A percentile compares a stretch with the other conserved stretches of the same genome.
Conservation (phyloP, 2,888 invertebrate species). For the Drosophila tripunctata region DNA sequence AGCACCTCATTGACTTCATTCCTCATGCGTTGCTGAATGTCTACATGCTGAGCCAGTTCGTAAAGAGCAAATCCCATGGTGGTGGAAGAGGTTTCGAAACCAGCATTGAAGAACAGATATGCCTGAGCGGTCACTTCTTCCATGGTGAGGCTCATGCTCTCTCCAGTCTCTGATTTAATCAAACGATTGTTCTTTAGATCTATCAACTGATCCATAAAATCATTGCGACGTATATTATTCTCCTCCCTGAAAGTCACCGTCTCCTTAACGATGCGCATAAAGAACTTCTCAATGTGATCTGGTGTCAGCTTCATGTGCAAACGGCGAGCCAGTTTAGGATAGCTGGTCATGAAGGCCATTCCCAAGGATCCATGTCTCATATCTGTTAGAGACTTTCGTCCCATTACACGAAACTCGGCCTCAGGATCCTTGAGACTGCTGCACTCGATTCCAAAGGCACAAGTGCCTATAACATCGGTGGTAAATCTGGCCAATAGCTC, state of each 20-base stretch:
- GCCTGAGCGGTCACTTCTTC: conserved; percentile 85
- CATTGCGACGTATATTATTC: conserved; percentile 80
- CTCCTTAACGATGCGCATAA: conserved; percentile 77
- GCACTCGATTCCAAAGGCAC: conserved; percentile 84
- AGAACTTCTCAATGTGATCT: conserved; percentile 67
- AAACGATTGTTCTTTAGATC: conserved; percentile 69
- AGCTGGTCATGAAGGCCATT: conserved; percentile 34
- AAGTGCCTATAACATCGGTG: conserved; percentile 85
- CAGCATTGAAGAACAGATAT: conserved; percentile 85
- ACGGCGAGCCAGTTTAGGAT: conserved; percentile 55
- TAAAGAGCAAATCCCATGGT: conserved; percentile 85
- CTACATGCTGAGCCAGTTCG: conserved; percentile 84
- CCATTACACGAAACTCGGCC: conserved; percentile 80
- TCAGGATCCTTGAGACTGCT: conserved; percentile 83
- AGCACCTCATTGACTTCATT: conserved; percentile 82
- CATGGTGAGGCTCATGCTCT: conserved; percentile 69
- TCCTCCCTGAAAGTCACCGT: conserved; percentile 81
- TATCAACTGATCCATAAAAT: conserved; percentile 85
- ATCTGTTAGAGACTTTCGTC: conserved; percentile 48
- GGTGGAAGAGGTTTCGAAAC: conserved; percentile 85
- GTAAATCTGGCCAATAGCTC: conserved; percentile 83
- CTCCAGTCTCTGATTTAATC: conserved; percentile 61
- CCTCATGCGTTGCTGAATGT: conserved; percentile 84
- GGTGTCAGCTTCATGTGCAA: conserved; percentile 57
- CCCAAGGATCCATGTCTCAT: conserved; percentile 25